Conservation (phyloP, 2,888 invertebrate species). For the Sarcophaga rosellei region DNA sequence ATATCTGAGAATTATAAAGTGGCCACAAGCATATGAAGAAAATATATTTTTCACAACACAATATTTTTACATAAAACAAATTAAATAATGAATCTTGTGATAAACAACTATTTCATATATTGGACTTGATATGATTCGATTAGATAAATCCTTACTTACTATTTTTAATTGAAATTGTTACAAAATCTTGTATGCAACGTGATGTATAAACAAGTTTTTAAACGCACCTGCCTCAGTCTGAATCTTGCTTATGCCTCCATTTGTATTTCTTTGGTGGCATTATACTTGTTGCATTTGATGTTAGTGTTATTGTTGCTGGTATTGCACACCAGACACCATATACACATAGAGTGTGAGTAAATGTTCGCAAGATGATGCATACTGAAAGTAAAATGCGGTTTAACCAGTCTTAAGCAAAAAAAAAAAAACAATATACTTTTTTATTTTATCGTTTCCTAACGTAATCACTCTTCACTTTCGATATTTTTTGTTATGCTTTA, state of each 20-base stretch:
- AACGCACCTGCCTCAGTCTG: slow-evolving; percentile 55
- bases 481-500: slow-evolving; percentile 54
- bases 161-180: slow-evolving; percentile 60
- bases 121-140: slow-evolving; percentile 53
- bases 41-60: too few species aligned
- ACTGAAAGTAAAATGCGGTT: slow-evolving; percentile 66
- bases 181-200: slow-evolving; percentile 60
- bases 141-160: slow-evolving; percentile 59
- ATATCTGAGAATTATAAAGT: too few species aligned
- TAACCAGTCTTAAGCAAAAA: slow-evolving; percentile 64
- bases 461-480: slow-evolving; percentile 68
- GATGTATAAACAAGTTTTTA: slow-evolving; percentile 55
- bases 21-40: too few species aligned
- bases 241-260: slow-evolving; percentile 62
- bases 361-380: slow-evolving; percentile 45
- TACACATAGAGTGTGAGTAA: not conserved
- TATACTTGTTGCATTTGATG: slow-evolving; percentile 61
- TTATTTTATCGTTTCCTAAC: slow-evolving; percentile 54
- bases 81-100: too few species aligned
- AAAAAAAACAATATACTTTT: not conserved
- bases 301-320: not conserved
- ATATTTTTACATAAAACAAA: too few species aligned
- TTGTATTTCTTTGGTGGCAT: slow-evolving; percentile 60
- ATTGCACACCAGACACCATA: not conserved
- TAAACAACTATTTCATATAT: slow-evolving; percentile 29